These are phyloP conservation scores for Molorchus minor DNA, from an alignment of 2,888 invertebrate species.

Conservation along the genomic window DNA sequence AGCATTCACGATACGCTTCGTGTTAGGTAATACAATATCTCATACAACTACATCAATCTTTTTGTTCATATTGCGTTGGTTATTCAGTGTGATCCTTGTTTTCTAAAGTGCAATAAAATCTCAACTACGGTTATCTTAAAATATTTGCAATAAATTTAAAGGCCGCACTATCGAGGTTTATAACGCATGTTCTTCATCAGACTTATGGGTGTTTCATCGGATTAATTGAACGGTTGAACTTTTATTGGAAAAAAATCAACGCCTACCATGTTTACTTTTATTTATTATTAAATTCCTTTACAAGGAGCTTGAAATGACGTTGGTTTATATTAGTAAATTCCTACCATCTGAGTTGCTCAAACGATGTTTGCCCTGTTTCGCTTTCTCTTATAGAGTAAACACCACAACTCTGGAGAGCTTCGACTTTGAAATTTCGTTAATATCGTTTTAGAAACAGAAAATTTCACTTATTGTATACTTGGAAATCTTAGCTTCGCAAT, in stretches of 20 bases:
- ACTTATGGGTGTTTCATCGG: not conserved
- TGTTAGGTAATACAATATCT: too few species aligned
- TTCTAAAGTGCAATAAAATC: not conserved
- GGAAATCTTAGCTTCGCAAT: too few species aligned
- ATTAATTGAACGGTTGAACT: slow-evolving; percentile 3
- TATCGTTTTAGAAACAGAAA: too few species aligned
- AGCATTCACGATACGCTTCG: too few species aligned
- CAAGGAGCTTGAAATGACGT: not conserved
- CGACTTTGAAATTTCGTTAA: too few species aligned
- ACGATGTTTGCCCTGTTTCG: not conserved
- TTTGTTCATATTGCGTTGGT: too few species aligned
- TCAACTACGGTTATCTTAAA: not conserved
- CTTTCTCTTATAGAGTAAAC: not conserved
- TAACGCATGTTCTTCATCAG: not conserved
- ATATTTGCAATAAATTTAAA: not conserved
- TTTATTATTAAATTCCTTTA: not conserved
- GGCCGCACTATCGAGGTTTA: not conserved
- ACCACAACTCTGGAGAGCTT: too few species aligned
- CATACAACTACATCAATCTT: too few species aligned
- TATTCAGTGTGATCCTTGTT: not conserved
- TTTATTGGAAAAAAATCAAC: not conserved
- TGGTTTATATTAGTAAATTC: not conserved
- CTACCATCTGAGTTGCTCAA: not conserved
- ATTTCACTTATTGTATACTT: too few species aligned
- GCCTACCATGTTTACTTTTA: slow-evolving; percentile 3